Evolutionary conservation across 1,140 invertebrate species (phyloP), one percentile per base, ranked within the genome.

Genomic region (Paralvinella palmiformis): DNA sequence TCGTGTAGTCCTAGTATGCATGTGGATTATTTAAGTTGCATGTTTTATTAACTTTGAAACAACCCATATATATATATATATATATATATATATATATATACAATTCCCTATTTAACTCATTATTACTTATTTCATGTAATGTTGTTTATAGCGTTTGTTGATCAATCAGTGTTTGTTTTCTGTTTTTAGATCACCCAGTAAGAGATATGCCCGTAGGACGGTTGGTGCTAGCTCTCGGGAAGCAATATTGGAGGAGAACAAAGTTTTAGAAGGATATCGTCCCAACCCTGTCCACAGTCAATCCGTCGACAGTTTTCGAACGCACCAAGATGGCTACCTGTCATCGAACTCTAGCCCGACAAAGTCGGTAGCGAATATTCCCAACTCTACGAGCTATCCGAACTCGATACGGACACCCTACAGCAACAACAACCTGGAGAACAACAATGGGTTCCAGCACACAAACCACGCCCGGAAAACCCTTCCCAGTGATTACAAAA

Each of bases 321-420:
- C 27, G 29, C 55, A 20, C 27, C 29, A 22, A 10, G 35, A 6
- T 15, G 55, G 33, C 55, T 22, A 36, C 24, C 29, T 20, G n/a
- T 20, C n/a, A 57, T 32, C 27, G 17, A 27, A 27, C 20, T 27
- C 33, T 24, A 27, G 22, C 27, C 35, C 55, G 22, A 7, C 22
- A 32, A 57, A 57, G 29, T 32, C 29, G 27, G 20, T 2, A 33
- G 29, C 10, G 10, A 32, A 32, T 33, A 32, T 57, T 27, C 55
- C 55, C 7, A 57, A 57, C 27, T 57, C 55, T 13, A 57, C 55
- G 27, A 57, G 55, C 35, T 57, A 57, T 32, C 55, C 55, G 10
- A 57, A 57, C 55, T 36, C 27, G 29, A 10, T 57, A 20, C 55
- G 55, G 10, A n/a, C n/a, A n/a, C n/a, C n/a, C n/a, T n/a, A n/a